A percentile compares a stretch with the other conserved stretches of the same genome.
These are phyloP conservation scores for Drosophila auraria DNA, from an alignment of 1,140 invertebrate genomes.

Conservation along the genomic window DNA sequence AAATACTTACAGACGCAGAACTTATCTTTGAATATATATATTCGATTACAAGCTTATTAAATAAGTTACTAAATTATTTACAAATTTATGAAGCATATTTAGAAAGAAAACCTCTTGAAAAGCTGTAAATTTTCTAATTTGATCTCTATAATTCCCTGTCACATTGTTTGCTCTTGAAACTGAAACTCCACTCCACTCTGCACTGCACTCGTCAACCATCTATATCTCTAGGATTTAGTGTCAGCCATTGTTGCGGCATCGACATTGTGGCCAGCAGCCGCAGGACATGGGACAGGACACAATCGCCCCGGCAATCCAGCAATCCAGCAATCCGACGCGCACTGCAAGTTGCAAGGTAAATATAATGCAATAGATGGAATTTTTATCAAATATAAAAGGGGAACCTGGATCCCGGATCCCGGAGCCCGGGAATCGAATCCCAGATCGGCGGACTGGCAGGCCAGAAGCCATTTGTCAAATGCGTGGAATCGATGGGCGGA, in stretches of 20 bases:
- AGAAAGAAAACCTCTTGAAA: neutral
- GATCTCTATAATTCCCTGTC: neutral
- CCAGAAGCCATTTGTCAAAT: slow-evolving; percentile 82
- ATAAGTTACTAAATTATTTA: no score
- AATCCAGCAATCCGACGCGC: slow-evolving; percentile 19
- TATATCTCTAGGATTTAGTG: slow-evolving; percentile 46
- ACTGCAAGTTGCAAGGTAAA: slow-evolving; percentile 61
- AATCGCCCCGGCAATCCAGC: slow-evolving; percentile 23
- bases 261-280: slow-evolving; percentile 42
- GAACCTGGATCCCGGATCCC: slow-evolving; percentile 11
- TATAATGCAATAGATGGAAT: slow-evolving; percentile 79
- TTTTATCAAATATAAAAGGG: slow-evolving; percentile 78
- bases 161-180: slow-evolving; percentile 28
- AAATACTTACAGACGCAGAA: neutral
- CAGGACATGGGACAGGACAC: slow-evolving; percentile 18
- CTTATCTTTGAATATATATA: no score
- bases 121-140: slow-evolving; percentile 4
- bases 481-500: slow-evolving; percentile 43
- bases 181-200: slow-evolving; percentile 11
- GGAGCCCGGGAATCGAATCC: slow-evolving; percentile 56
- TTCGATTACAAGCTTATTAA: no score
- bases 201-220: slow-evolving; percentile 12
- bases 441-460: slow-evolving; percentile 64
- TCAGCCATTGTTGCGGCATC: slow-evolving; percentile 52
- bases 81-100: neutral